Evolutionary conservation across 2,888 invertebrate species (phyloP).

Genomic region (Hylaea fasciaria): DNA sequence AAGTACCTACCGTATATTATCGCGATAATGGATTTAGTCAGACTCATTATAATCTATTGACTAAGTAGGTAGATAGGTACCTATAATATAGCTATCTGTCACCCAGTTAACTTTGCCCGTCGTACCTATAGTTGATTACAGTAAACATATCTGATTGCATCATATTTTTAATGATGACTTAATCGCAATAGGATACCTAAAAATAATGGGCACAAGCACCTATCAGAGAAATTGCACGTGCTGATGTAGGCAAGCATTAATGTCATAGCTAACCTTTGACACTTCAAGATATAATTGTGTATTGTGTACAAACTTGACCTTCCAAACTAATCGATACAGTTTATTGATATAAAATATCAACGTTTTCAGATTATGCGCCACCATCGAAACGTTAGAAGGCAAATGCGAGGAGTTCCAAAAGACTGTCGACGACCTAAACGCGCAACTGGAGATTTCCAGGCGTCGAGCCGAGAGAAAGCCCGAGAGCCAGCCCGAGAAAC

Average conservation of each 20-base stretch:
- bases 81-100: background rate
- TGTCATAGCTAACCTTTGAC: too few species aligned
- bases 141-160: too few species aligned
- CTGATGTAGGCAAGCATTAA: too few species aligned
- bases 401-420: constrained; percentile 93
- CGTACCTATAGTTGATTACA: too few species aligned
- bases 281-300: too few species aligned
- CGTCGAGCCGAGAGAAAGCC: constrained; percentile 84
- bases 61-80: background rate
- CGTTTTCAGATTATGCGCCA: constrained; percentile 87
- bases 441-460: constrained; percentile 85
- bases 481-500: constrained; percentile 66
- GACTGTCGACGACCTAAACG: constrained; percentile 90
- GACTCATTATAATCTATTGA: constrained; percentile 9
- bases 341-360: background rate
- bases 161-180: too few species aligned
- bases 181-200: too few species aligned
- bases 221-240: too few species aligned
- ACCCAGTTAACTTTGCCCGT: too few species aligned
- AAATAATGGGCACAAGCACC: too few species aligned
- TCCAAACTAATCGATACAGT: too few species aligned
- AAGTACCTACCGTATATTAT: background rate
- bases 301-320: too few species aligned
- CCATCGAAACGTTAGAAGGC: constrained; percentile 91
- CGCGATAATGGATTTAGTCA: constrained; percentile 4